Evolutionary conservation across 2,888 invertebrate genomes (phyloP).

Genomic region (Spodoptera picta): DNA sequence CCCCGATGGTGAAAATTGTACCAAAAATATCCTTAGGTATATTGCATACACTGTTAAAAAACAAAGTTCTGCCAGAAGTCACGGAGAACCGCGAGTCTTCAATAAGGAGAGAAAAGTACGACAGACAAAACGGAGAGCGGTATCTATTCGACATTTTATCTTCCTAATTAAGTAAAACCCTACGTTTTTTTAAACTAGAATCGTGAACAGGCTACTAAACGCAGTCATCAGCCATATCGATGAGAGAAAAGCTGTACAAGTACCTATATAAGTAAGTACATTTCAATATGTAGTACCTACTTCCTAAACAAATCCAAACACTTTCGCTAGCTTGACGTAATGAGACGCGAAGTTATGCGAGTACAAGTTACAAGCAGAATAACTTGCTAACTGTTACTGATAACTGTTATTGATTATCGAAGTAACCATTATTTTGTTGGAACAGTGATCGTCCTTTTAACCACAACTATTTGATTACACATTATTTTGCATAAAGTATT

Average conservation of each 20-base stretch:
- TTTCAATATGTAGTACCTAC: constrained; percentile 23
- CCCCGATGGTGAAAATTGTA: too few species aligned
- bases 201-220: too few species aligned
- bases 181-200: too few species aligned
- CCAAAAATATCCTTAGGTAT: too few species aligned
- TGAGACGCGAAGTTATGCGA: constrained; percentile 45
- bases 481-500: not conserved
- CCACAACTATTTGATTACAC: not conserved
- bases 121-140: too few species aligned
- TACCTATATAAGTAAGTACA: constrained; percentile 39
- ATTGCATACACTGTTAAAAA: too few species aligned
- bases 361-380: constrained; percentile 4
- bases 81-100: too few species aligned
- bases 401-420: constrained; percentile 11
- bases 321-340: constrained; percentile 54
- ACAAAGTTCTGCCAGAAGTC: too few species aligned
- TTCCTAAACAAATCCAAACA: constrained; percentile 34
- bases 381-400: constrained; percentile 9
- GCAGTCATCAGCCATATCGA: constrained; percentile 15
- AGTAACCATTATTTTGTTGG: constrained; percentile 8
- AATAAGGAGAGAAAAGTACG: too few species aligned
- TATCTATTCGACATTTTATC: too few species aligned
- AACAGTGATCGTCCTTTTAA: not conserved
- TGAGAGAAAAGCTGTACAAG: constrained; percentile 42
- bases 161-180: too few species aligned